Evolutionary conservation across 2,888 invertebrate species (phyloP).

Genomic region (Temnothorax ravouxi): DNA sequence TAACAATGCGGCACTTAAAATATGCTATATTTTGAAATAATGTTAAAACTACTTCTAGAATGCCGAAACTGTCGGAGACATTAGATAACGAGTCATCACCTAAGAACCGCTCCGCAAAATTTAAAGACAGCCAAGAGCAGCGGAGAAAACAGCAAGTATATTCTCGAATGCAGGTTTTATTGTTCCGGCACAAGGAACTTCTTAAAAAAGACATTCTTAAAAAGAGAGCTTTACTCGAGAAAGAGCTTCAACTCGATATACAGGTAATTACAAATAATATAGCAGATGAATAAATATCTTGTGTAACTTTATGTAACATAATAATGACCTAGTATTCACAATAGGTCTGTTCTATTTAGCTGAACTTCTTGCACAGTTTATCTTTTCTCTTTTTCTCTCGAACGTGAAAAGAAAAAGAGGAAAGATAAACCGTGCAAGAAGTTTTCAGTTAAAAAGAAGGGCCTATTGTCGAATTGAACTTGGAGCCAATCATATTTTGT

Average conservation of each 20-base stretch:
- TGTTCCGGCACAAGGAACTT: constrained; percentile 96
- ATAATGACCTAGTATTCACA: background rate
- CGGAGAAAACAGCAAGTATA: constrained; percentile 87
- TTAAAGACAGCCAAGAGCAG: constrained; percentile 87
- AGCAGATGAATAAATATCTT: background rate
- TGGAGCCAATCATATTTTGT: background rate
- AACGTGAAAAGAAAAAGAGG: too few species aligned
- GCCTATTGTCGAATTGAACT: constrained; percentile 1
- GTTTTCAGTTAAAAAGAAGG: too few species aligned
- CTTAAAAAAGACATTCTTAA: constrained; percentile 97
- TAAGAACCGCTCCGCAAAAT: constrained; percentile 84
- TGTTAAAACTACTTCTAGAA: constrained; percentile 68
- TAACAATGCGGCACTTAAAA: background rate
- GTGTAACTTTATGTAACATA: background rate
- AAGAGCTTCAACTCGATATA: constrained; percentile 96
- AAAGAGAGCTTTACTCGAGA: constrained; percentile 95
- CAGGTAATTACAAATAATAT: constrained; percentile 88
- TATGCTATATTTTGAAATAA: background rate
- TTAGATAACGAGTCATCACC: constrained; percentile 80
- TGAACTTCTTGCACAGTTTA: too few species aligned
- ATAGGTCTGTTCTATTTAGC: too few species aligned
- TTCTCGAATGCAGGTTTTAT: constrained; percentile 90
- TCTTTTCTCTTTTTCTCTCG: too few species aligned
- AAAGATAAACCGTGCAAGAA: too few species aligned
- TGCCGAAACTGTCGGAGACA: constrained; percentile 78